Evolutionary conservation across 2,797 vertebrate species (phyloP).

Genomic region (Scarus forsteni): DNA sequence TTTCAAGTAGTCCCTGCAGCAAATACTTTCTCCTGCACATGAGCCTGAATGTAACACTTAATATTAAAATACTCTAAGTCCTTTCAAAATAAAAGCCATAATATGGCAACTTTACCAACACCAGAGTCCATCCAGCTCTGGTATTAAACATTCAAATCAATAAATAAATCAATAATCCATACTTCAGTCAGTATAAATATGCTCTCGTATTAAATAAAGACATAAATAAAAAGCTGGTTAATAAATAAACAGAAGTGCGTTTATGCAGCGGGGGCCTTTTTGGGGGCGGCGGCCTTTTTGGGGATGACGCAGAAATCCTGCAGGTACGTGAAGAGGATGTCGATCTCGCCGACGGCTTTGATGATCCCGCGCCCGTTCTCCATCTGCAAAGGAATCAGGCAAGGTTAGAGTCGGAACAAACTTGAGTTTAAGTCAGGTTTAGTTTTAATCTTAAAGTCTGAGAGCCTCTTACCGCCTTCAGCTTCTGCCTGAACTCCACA

Average conservation of each 20-base stretch:
- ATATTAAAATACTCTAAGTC: slow-evolving; percentile 37
- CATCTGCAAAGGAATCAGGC: slow-evolving; percentile 52
- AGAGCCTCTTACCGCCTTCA: slow-evolving; percentile 50
- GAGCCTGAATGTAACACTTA: not conserved
- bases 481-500: slow-evolving; percentile 64
- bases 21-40: not conserved
- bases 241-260: slow-evolving; percentile 1
- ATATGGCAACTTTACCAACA: slow-evolving; percentile 52
- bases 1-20: slow-evolving; percentile 9
- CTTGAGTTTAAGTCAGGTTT: no score
- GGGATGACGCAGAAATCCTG: slow-evolving; percentile 64
- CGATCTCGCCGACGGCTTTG: slow-evolving; percentile 72
- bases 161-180: slow-evolving; percentile 59
- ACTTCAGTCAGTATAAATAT: slow-evolving; percentile 17
- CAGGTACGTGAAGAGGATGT: slow-evolving; percentile 73
- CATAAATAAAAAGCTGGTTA: slow-evolving; percentile 68
- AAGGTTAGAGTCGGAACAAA: slow-evolving; percentile 1
- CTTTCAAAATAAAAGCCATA: slow-evolving; percentile 34
- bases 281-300: not conserved
- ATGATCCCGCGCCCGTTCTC: slow-evolving; percentile 29
- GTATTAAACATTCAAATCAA: slow-evolving; percentile 49
- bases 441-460: no score
- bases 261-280: not conserved
- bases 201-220: slow-evolving; percentile 49
- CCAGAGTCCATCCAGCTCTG: slow-evolving; percentile 7